Evolutionary conservation across 2,113 vertebrate genomes (phyloP).

Genomic region (Sphyrna mokarran): DNA sequence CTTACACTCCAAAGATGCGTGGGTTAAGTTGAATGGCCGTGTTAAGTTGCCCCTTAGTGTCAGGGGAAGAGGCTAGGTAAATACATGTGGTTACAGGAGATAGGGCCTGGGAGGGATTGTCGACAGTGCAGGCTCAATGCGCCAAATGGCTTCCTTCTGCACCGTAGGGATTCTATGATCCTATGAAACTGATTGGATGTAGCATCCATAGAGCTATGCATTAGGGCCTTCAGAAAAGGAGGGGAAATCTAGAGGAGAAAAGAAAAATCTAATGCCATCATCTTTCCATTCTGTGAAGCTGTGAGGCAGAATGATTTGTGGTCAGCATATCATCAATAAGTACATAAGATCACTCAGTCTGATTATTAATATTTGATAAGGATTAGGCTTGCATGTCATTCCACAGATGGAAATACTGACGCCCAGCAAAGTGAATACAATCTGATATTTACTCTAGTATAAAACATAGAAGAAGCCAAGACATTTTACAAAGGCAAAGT

Average conservation of each 20-base stretch:
- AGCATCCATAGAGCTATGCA: background rate
- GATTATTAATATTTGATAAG: slow-evolving; percentile 71
- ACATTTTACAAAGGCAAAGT: slow-evolving; percentile 70
- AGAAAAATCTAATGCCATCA: background rate
- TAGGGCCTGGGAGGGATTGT: no score
- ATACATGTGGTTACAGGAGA: no score
- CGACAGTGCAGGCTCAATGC: no score
- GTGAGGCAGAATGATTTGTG: slow-evolving; percentile 49
- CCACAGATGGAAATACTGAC: slow-evolving; percentile 64
- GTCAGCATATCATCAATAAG: slow-evolving; percentile 57
- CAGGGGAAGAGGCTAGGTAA: no score
- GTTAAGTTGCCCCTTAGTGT: no score
- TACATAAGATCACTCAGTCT: slow-evolving; percentile 62
- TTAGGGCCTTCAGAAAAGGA: background rate
- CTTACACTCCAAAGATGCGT: no score
- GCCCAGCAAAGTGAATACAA: slow-evolving; percentile 60
- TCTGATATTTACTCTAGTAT: slow-evolving; percentile 69
- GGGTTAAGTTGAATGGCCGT: no score
- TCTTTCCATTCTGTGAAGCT: slow-evolving; percentile 33
- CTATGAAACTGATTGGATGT: background rate
- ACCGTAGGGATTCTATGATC: background rate
- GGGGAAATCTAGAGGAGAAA: background rate
- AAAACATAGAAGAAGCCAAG: slow-evolving; percentile 68
- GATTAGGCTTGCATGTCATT: slow-evolving; percentile 64
- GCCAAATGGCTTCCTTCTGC: no score